Base-by-base conservation (phyloP, 2,888 invertebrate genomes). In the Tinea trinotella region DNA sequence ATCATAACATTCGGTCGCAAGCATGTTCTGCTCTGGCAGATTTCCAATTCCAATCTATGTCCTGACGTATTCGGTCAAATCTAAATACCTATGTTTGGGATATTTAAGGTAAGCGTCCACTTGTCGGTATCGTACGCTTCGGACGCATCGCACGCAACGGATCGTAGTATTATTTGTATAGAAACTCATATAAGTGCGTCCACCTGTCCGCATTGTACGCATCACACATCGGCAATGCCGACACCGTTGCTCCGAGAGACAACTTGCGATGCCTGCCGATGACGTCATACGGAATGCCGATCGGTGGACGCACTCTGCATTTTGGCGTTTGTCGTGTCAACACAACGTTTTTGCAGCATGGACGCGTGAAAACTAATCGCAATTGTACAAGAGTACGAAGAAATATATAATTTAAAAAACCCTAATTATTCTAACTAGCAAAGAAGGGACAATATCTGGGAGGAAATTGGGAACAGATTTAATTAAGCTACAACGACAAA, bases 271-370 rank as follows among this genome's bases (percentile, higher is more conserved):
- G 57, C 59, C 52, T 60, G 60, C 56, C 56, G 56, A 60, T 59
- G 57, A 58, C 55, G 57, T 59, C 58, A 58, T 57, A 56, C 56
- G 57, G 36, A 56, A 52, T 56, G 54, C 52, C 57, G 55, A 55
- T 55, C 53, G 55, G 82, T 77, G 77, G 75, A 73, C 71, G 46
- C 46, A 18, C 46, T 18, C 46, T 5, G 17, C 82, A 72, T 82
- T 36, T 36, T 36, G 36, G 36, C 7, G 36, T 24, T 24, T 24
- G 24, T 24, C 24, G 24, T 24, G 24, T 24, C n/a, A n/a, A n/a
- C n/a, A n/a, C n/a, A n/a, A n/a, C 24, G 24, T 24, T 24, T 13
- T 48, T 48, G 48, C 48, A 48, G 48, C 48, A 48, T 48, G 48
- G 48, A 48, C 18, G 48, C 48, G 48, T 13, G 17, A 48, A 13